Base-by-base conservation (phyloP, 2,113 vertebrate genomes). In the Rhinichthys klamathensis region DNA sequence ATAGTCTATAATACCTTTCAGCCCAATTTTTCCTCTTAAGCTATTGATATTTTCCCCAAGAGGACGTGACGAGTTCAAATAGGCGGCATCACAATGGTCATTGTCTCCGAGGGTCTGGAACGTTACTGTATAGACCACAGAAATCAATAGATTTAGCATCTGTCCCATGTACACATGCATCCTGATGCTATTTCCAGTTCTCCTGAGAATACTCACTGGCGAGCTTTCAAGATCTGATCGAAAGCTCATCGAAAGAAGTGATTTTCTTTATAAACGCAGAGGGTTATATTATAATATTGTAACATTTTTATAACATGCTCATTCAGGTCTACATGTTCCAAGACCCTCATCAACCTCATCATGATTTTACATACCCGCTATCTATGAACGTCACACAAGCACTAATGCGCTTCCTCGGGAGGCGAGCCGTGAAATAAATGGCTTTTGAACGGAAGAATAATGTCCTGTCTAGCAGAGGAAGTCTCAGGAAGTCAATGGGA, bases 381-480 rank as follows among this genome's bases (percentile, higher is more conserved):
- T 18, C 56, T 41, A 61, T 41, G 13, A 46, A 46, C 2, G 6
- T 80, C 78, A 65, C 30, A 12, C 13, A 38, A 25, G 27, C 25
- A 10, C 44, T 54, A 69, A 82, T 44, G 56, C 27, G 18, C 63
- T 63, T 67, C 80, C 63, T 82, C 10, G 10, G 46, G 80, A 82
- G 46, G 80, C 54, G 46, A 83, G 63, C 23, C 4, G 12, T 12
- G 51, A 79, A 72, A 86, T 76, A 51, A 82, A 85, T 77, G 63
- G 58, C 54, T 27, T 61, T 76, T 84, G 73, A 73, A 25, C 15
- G 21, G 35, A 79, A 77, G 85, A 84, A 58, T 82, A 87, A 86
- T 81, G 84, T 72, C 70, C 38, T 73, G 32, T 76, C 61, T 70
- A 32, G 60, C 69, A 86, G 86, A 91, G 90, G 90, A 91, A 93